Evolutionary conservation across 2,113 vertebrate genomes (phyloP).

Genomic region (Parus major): DNA sequence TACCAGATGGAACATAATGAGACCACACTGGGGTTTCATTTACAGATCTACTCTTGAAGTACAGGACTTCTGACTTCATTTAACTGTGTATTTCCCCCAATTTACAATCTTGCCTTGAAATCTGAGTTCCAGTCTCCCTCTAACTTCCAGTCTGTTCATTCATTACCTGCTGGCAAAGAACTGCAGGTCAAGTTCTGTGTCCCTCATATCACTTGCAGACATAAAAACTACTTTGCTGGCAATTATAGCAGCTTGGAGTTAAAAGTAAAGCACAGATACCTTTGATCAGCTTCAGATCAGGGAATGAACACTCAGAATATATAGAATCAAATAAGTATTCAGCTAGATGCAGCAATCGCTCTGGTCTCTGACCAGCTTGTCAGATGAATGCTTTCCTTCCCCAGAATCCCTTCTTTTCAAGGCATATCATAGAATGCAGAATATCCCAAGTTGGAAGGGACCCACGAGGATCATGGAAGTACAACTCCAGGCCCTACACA

Average conservation of each 20-base stretch:
- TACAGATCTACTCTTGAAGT: not conserved
- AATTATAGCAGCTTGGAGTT: not conserved
- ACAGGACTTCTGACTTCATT: not conserved
- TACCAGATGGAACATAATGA: not conserved
- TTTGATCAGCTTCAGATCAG: not conserved
- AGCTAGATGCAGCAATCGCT: not conserved
- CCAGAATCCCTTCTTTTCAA: not conserved
- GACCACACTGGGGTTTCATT: not conserved
- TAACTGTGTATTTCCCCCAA: not conserved
- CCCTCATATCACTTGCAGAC: not conserved
- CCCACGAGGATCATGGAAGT: not conserved
- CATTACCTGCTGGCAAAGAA: not conserved
- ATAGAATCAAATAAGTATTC: not conserved
- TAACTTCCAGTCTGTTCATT: not conserved
- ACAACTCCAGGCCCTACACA: not conserved
- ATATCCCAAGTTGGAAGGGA: not conserved
- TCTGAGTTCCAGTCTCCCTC: not conserved
- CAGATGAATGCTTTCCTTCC: not conserved
- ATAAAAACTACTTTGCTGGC: not conserved
- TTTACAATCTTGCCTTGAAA: not conserved
- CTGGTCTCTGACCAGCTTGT: not conserved
- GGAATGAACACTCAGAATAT: not conserved
- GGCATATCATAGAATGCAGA: not conserved
- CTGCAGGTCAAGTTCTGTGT: not conserved
- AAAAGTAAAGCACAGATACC: not conserved